These are phyloP conservation scores for Spodoptera litura DNA, from an alignment of 1,140 invertebrate species.

Conservation along the genomic window DNA sequence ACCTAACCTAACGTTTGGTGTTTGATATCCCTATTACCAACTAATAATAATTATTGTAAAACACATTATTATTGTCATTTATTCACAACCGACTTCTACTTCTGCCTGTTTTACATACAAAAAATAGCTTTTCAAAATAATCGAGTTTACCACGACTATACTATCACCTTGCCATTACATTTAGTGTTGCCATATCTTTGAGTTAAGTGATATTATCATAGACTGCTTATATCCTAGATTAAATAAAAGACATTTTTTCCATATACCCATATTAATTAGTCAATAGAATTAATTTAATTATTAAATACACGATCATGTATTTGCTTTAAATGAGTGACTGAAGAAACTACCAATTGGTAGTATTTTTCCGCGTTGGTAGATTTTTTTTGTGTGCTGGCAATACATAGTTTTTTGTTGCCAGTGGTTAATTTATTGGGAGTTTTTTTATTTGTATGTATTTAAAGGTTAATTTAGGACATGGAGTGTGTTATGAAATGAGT, in stretches of 20 bases:
- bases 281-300: conserved; percentile 16
- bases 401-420: neutral
- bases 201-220: conserved; percentile 67
- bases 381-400: conserved; percentile 11
- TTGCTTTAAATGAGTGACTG: conserved; percentile 20
- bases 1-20: too few species aligned
- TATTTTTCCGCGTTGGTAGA: conserved; percentile 11
- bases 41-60: too few species aligned
- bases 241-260: conserved; percentile 64
- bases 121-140: neutral
- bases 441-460: neutral
- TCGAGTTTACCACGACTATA: neutral
- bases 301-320: neutral
- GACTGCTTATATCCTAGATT: conserved; percentile 66
- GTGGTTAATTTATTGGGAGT: neutral
- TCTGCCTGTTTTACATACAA: too few species aligned
- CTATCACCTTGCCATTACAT: conserved; percentile 37
- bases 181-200: conserved; percentile 65
- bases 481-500: too few species aligned
- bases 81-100: too few species aligned
- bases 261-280: conserved; percentile 31
- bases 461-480: too few species aligned
- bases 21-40: too few species aligned
- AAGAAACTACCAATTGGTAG: neutral
- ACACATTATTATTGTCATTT: too few species aligned